These are phyloP conservation scores for Patella pellucida DNA, from an alignment of 2,888 invertebrate genomes.

Conservation along the genomic window DNA sequence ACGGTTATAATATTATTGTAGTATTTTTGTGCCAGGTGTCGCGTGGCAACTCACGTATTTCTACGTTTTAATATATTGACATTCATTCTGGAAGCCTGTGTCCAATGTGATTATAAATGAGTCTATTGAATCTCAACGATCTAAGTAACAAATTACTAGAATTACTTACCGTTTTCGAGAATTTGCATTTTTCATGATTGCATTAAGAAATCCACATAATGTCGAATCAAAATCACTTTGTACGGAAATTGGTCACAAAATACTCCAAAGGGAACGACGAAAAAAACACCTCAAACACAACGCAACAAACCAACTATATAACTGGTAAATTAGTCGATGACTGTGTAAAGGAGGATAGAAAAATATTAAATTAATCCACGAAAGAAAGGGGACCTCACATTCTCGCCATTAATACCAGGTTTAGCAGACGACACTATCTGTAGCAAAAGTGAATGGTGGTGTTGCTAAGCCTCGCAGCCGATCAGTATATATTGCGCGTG, in stretches of 20 bases:
- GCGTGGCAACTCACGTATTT: no score
- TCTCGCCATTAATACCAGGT: background rate
- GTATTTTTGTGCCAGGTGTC: no score
- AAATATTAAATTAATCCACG: background rate
- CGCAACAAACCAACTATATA: no score
- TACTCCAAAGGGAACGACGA: background rate
- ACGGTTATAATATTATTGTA: no score
- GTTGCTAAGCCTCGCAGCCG: background rate
- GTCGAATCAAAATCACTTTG: background rate
- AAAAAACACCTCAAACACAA: background rate
- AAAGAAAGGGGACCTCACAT: slow-evolving; percentile 1
- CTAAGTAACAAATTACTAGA: background rate
- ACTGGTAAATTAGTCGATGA: no score
- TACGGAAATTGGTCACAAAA: background rate
- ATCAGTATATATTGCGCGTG: slow-evolving; percentile 2
- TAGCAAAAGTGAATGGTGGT: background rate
- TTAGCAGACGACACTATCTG: slow-evolving; percentile 8
- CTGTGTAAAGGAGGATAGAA: no score
- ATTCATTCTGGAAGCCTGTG: no score
- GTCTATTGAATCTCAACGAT: background rate
- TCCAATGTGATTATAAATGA: no score
- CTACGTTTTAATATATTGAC: no score
- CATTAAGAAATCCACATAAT: slow-evolving; percentile 2
- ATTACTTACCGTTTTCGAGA: slow-evolving; percentile 15
- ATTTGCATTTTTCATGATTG: slow-evolving; percentile 18